phyloP scores from a whole-genome alignment of 2,888 invertebrate species.

The Punctoribates punctum region DNA sequence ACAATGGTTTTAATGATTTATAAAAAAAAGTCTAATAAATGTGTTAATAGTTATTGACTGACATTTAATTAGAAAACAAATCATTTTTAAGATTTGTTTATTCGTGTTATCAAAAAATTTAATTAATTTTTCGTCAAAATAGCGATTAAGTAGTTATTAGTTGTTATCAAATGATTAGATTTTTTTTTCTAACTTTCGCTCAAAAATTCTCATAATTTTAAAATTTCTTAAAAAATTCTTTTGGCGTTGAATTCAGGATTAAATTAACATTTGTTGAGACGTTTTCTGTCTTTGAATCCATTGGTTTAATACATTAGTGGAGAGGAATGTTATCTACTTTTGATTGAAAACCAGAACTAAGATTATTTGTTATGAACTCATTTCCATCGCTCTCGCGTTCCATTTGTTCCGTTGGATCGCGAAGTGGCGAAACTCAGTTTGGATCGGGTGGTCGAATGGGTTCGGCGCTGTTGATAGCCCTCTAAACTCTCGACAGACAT shows the following conservation, averaged over 20 bases:
- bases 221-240: too few relatives aligned
- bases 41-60: not conserved
- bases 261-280: too few relatives aligned
- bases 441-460: not conserved
- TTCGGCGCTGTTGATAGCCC: conserved; percentile 38
- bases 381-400: conserved; percentile 9
- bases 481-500: conserved; percentile 54
- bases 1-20: not conserved
- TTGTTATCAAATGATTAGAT: too few relatives aligned
- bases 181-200: too few relatives aligned
- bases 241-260: too few relatives aligned
- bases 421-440: not conserved
- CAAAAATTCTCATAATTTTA: too few relatives aligned
- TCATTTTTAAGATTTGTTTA: not conserved
- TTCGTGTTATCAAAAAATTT: too few relatives aligned
- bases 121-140: too few relatives aligned
- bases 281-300: not conserved
- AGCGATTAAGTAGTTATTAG: too few relatives aligned
- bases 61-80: not conserved
- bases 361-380: too few relatives aligned
- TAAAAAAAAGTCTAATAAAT: conserved; percentile 1
- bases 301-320: not conserved
- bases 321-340: not conserved
- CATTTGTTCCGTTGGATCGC: conserved; percentile 23
- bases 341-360: too few relatives aligned